These are phyloP conservation scores for Limnothrissa miodon DNA, from an alignment of 2,113 vertebrate genomes.

Conservation along the genomic window DNA sequence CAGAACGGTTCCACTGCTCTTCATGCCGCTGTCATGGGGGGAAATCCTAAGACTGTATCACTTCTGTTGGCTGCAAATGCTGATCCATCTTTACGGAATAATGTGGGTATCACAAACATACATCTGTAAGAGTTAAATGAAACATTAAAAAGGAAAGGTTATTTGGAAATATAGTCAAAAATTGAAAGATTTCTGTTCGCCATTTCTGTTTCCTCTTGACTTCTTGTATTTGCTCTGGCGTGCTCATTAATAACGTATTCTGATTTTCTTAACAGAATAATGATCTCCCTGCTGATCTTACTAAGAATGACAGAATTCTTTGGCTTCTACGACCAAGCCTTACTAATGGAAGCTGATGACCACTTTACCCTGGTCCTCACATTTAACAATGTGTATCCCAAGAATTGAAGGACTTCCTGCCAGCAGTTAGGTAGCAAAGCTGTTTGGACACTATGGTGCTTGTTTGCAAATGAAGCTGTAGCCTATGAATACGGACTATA, in stretches of 20 bases:
- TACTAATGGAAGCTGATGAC: slow-evolving; percentile 75
- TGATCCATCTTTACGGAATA: slow-evolving; percentile 81
- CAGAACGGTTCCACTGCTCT: slow-evolving; percentile 94
- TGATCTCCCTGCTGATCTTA: slow-evolving; percentile 85
- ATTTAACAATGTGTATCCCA: neutral
- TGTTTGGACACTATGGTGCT: slow-evolving; percentile 37
- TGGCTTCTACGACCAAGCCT: slow-evolving; percentile 74
- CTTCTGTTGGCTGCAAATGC: slow-evolving; percentile 88
- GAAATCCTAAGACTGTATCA: slow-evolving; percentile 74
- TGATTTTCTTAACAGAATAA: slow-evolving; percentile 77
- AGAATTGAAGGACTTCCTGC: neutral
- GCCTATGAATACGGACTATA: slow-evolving; percentile 43
- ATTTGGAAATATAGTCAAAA: neutral
- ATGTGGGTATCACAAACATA: slow-evolving; percentile 63
- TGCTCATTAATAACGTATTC: neutral
- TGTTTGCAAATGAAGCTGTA: slow-evolving; percentile 54
- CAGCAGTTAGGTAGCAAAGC: neutral
- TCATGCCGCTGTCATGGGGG: slow-evolving; percentile 88
- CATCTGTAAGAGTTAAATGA: neutral
- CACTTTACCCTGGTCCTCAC: neutral
- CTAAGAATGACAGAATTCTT: slow-evolving; percentile 86
- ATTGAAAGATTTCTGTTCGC: neutral
- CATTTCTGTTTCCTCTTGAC: neutral
- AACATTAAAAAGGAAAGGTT: neutral
- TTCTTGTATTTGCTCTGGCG: neutral